Evolutionary conservation across 2,113 vertebrate genomes (phyloP), one percentile per base, ranked within the genome.

Genomic region (Guaruba guarouba): DNA sequence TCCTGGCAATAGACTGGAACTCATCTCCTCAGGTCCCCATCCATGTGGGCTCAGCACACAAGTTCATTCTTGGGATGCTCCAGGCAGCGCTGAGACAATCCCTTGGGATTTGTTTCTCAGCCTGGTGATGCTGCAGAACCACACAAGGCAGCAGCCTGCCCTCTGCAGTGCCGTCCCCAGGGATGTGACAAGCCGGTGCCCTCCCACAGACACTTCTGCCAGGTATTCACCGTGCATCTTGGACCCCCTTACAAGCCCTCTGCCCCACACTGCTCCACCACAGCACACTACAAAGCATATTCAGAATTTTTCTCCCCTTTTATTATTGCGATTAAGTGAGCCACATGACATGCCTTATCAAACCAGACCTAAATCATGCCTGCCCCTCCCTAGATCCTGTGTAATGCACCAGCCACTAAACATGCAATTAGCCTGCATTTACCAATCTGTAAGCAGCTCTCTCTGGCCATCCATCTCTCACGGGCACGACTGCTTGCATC

Each of bases 131-230:
- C 25, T 86, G 77, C 39, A 75, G 23, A 83, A 22, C 37, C 2
- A 1, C 39, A 41, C 5, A n/a, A 43, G 39, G 13, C 44, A 80
- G 63, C 5, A 19, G 25, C 31, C 44, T 69, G 37, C 49, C 54
- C 66, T 44, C 37, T 59, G 37, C 49, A 67, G 20, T 43, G 41
- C 74, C 46, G 22, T 22, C n/a, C 39, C 31, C 54, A 82, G n/a
- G 44, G 85, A 57, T 0, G 6, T n/a, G 49, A 57, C 24, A 62
- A 52, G 52, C 16, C 0, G 0, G 46, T 28, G 10, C 8, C 8
- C 22, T 57, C 25, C 18, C 1, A 0, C 17, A 59, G 54, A 46
- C 55, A 25, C 0, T 0, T 41, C 43, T 78, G 70, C 39, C 27
- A 11, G 1, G 10, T 14, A 39, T 19, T 22, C 22, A 64, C n/a